These are phyloP conservation scores for Peromyscus eremicus DNA, from an alignment of 2,797 vertebrate species.

Conservation along the genomic window DNA sequence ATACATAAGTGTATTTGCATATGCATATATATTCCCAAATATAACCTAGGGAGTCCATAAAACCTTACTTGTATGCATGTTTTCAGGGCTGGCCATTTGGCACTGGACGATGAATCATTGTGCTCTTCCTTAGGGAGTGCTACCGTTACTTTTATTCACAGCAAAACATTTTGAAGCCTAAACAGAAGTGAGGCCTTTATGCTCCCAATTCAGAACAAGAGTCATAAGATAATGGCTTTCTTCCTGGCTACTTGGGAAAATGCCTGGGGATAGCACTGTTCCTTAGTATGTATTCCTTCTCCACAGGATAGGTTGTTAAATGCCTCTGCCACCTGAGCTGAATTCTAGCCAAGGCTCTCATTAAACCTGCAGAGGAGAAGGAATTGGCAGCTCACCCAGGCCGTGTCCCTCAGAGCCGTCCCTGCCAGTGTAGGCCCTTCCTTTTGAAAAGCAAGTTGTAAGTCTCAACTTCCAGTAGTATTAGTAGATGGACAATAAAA, in stretches of 20 bases:
- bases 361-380: neutral
- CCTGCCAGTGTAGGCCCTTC: neutral
- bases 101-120: neutral
- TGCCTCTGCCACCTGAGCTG: neutral
- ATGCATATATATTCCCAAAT: neutral
- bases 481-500: neutral
- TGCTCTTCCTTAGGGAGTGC: neutral
- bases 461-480: neutral
- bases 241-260: conserved; percentile 13
- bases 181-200: neutral
- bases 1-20: neutral
- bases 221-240: neutral
- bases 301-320: neutral
- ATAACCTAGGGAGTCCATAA: neutral
- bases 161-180: neutral
- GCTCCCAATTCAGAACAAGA: neutral
- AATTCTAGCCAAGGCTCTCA: neutral
- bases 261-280: neutral
- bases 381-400: neutral
- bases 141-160: neutral
- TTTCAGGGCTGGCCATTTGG: neutral
- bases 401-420: neutral
- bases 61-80: neutral
- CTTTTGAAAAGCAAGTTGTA: neutral
- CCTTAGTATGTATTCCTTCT: neutral